phyloP scores from a whole-genome alignment of 2,888 invertebrate species.

The Euclidia mi region DNA sequence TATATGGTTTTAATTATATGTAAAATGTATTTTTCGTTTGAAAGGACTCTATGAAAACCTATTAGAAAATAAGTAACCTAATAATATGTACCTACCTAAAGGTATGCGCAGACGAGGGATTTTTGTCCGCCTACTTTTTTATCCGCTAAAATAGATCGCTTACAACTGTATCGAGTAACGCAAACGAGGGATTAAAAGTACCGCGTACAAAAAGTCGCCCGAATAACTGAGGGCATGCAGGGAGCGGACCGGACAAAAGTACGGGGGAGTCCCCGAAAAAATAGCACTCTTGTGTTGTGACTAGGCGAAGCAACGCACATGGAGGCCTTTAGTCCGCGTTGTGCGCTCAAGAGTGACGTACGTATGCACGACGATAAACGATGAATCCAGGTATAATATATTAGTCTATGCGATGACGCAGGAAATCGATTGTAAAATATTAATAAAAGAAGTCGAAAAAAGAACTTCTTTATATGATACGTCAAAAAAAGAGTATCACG shows the following conservation, averaged over 20 bases:
- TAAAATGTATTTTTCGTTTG: too few relatives aligned
- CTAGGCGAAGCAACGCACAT: neutral
- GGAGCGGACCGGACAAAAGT: constrained; percentile 21
- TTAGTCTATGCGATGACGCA: too few relatives aligned
- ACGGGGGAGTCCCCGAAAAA: constrained; percentile 18
- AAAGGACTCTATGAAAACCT: too few relatives aligned
- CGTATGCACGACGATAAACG: constrained; percentile 3
- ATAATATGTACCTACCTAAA: too few relatives aligned
- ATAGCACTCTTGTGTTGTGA: neutral
- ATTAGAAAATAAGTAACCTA: too few relatives aligned
- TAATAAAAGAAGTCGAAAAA: constrained; percentile 11
- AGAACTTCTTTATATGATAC: constrained; percentile 12
- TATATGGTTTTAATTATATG: too few relatives aligned
- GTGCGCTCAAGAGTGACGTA: constrained; percentile 8
- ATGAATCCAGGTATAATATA: too few relatives aligned
- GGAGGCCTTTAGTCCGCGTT: constrained; percentile 15
- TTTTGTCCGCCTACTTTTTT: too few relatives aligned
- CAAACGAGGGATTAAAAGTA: constrained; percentile 16
- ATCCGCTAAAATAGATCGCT: constrained; percentile 4
- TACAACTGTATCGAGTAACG: constrained; percentile 17
- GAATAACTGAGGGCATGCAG: constrained; percentile 19
- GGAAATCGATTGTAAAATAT: constrained; percentile 6
- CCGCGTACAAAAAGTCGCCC: constrained; percentile 23
- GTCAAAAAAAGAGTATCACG: constrained; percentile 14
- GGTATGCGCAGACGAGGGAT: too few relatives aligned